These are phyloP conservation scores for Conchocele bisecta DNA, from an alignment of 2,888 invertebrate genomes.

Conservation along the genomic window DNA sequence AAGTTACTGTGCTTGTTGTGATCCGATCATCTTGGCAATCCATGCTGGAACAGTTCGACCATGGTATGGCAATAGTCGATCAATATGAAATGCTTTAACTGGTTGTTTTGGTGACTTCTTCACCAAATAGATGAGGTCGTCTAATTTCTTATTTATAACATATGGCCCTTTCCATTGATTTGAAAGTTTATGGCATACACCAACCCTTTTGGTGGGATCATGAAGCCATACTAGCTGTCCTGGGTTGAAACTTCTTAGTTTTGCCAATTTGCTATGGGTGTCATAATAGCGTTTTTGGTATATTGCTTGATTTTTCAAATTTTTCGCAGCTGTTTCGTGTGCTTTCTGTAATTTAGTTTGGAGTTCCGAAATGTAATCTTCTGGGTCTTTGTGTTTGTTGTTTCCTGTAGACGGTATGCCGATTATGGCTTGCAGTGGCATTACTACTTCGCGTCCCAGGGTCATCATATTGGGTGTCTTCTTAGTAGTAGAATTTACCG, in stretches of 20 bases:
- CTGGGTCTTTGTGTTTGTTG: background rate
- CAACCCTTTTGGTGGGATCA: background rate
- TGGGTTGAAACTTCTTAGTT: background rate
- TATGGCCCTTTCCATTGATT: background rate
- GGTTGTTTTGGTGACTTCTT: background rate
- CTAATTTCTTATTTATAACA: background rate
- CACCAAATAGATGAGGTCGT: slow-evolving; percentile 1
- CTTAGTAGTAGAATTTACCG: slow-evolving; percentile 42
- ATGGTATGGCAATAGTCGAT: background rate
- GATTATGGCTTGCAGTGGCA: slow-evolving; percentile 36
- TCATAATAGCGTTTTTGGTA: background rate
- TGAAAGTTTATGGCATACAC: background rate
- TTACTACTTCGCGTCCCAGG: slow-evolving; percentile 30
- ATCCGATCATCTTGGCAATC: too few relatives aligned
- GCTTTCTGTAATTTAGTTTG: background rate
- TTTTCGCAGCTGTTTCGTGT: background rate
- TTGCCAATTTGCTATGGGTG: background rate
- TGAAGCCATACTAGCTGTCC: background rate
- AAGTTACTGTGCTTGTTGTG: too few relatives aligned
- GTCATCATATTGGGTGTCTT: slow-evolving; percentile 45
- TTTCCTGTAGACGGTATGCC: background rate
- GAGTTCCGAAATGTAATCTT: background rate
- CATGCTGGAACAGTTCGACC: background rate
- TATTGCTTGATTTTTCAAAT: background rate
- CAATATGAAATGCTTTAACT: background rate